Percentiles rank a stretch among this genome's conserved stretches.
Evolutionary conservation across 2,113 vertebrate genomes (phyloP).

Genomic region (Lanius ludovicianus): DNA sequence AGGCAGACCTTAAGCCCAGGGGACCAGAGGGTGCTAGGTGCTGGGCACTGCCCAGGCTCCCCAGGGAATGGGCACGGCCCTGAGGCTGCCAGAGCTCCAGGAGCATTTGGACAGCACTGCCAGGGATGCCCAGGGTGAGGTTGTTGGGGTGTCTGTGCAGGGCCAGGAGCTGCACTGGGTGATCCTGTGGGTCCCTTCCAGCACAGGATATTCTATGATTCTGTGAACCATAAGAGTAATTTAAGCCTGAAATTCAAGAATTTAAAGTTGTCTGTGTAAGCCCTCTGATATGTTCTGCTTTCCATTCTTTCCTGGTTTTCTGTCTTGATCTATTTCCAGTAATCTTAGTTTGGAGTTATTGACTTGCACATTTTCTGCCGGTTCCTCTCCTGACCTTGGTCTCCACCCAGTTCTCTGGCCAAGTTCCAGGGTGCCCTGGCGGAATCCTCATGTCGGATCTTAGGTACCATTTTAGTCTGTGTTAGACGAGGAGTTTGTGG

Average conservation of each 20-base stretch:
- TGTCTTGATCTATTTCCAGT: not conserved
- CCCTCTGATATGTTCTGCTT: not conserved
- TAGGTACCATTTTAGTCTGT: not conserved
- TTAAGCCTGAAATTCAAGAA: not conserved
- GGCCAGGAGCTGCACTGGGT: accelerated
- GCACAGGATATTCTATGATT: not conserved
- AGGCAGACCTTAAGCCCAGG: not conserved
- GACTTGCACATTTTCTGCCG: not conserved
- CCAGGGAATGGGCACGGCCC: not conserved
- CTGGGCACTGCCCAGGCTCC: not conserved
- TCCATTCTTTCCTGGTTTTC: accelerated
- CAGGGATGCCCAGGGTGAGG: not conserved
- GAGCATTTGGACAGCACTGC: accelerated
- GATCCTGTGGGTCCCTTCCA: not conserved
- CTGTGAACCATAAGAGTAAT: not conserved
- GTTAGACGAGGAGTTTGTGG: not conserved
- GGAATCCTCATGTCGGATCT: accelerated
- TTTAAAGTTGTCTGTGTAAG: not conserved
- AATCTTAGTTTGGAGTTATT: not conserved
- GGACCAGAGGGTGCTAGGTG: not conserved
- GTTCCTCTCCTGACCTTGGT: not conserved
- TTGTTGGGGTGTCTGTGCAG: not conserved
- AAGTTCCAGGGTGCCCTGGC: not conserved
- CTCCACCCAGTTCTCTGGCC: not conserved
- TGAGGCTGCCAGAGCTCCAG: not conserved